Conservation (phyloP, 2,797 vertebrate species). For the Alca torda region DNA sequence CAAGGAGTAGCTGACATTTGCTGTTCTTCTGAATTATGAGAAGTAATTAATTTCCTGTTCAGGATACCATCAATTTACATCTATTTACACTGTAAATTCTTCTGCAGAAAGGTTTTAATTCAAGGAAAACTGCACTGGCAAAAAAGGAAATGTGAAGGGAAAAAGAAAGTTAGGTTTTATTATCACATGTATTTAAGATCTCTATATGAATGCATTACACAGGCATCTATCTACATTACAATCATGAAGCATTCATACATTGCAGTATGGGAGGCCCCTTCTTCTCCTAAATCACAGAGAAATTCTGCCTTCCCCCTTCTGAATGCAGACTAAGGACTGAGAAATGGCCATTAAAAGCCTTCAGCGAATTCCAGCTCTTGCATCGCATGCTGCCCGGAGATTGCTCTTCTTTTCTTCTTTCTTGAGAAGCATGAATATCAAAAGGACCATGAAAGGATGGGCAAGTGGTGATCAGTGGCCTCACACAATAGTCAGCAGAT, state of each 20-base stretch:
- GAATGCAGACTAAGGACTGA: background rate
- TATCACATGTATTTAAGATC: background rate
- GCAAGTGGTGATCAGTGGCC: background rate
- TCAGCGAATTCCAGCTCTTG: background rate
- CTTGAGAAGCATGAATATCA: background rate
- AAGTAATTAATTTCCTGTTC: background rate
- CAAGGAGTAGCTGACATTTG: background rate
- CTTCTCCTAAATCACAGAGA: background rate
- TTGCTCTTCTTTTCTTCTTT: background rate
- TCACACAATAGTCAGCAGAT: background rate
- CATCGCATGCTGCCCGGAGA: background rate
- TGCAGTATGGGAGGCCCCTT: background rate
- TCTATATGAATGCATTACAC: background rate
- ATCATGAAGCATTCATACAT: background rate
- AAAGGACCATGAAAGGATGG: background rate
- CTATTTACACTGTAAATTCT: background rate
- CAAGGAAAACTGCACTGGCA: background rate
- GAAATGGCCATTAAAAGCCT: background rate
- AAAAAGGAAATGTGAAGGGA: background rate
- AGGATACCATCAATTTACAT: background rate
- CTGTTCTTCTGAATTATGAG: background rate
- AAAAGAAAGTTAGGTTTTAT: background rate
- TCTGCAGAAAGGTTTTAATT: background rate
- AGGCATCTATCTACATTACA: background rate
- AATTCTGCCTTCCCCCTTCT: fast-evolving